Percentiles rank a stretch among this genome's conserved stretches.
Conservation (phyloP, 2,113 vertebrate genomes). For the Limanda limanda region DNA sequence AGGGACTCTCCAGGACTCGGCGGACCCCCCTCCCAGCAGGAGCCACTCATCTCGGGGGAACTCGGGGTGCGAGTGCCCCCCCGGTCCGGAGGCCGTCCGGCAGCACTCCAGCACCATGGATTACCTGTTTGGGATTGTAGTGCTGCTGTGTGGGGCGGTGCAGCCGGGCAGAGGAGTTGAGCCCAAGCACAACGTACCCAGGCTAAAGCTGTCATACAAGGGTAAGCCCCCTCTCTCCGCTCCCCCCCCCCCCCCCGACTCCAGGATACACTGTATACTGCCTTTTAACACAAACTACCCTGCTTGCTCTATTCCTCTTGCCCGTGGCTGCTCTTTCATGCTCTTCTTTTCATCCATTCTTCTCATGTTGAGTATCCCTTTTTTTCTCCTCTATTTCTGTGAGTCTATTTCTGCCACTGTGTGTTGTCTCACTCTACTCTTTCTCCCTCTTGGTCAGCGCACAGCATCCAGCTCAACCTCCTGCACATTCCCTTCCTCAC, state of each 20-base stretch:
- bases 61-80: slow-evolving; percentile 76
- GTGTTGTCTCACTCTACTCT: slow-evolving; percentile 45
- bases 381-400: slow-evolving; percentile 52
- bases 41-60: slow-evolving; percentile 68
- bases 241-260: slow-evolving; percentile 31
- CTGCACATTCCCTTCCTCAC: slow-evolving; percentile 38
- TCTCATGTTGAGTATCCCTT: slow-evolving; percentile 53
- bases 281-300: slow-evolving; percentile 30
- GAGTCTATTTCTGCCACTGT: slow-evolving; percentile 39
- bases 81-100: slow-evolving; percentile 82
- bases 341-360: slow-evolving; percentile 62
- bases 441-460: slow-evolving; percentile 54
- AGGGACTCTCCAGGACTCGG: slow-evolving; percentile 59
- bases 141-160: slow-evolving; percentile 89
- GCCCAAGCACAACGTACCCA: slow-evolving; percentile 92
- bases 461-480: slow-evolving; percentile 47
- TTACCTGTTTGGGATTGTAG: slow-evolving; percentile 90
- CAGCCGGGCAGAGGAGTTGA: slow-evolving; percentile 87
- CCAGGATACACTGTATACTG: slow-evolving; percentile 26
- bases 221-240: slow-evolving; percentile 84
- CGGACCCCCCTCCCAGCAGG: slow-evolving; percentile 37
- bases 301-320: slow-evolving; percentile 15
- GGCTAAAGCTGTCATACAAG: slow-evolving; percentile 96
- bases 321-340: slow-evolving; percentile 56
- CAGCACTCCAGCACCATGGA: slow-evolving; percentile 89